Evolutionary conservation across 2,797 vertebrate species (phyloP).

Genomic region (Anguilla pacifica): DNA sequence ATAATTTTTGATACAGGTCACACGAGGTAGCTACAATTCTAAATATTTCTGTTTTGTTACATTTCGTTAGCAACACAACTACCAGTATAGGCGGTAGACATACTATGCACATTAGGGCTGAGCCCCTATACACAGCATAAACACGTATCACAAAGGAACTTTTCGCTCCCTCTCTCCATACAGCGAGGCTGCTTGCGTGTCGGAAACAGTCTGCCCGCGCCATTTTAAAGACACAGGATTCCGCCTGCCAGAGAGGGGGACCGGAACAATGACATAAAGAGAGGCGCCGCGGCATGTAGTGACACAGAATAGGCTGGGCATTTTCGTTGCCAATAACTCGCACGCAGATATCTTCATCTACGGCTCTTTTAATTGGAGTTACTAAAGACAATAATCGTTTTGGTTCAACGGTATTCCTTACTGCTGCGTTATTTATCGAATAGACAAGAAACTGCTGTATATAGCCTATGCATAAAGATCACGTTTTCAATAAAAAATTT

Average conservation of each 20-base stretch:
- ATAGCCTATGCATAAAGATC: neutral
- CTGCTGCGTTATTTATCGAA: neutral
- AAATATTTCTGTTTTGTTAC: neutral
- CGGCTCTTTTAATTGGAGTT: neutral
- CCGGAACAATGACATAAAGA: conserved; percentile 14
- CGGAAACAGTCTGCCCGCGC: conserved; percentile 26
- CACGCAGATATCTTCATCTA: neutral
- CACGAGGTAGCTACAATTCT: neutral
- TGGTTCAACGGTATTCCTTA: neutral
- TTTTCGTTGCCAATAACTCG: neutral
- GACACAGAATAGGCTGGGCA: neutral
- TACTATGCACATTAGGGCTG: neutral
- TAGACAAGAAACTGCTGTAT: neutral
- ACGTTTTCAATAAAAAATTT: neutral
- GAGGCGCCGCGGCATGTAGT: neutral
- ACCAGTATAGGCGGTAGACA: too few relatives aligned
- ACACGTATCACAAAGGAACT: conserved; percentile 15
- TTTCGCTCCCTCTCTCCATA: neutral
- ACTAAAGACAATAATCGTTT: neutral
- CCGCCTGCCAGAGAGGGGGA: conserved; percentile 15
- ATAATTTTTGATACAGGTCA: conserved; percentile 13
- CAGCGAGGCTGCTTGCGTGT: conserved; percentile 12
- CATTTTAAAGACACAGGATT: conserved; percentile 35
- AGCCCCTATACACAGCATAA: neutral
- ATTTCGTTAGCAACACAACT: neutral